A percentile compares a stretch with the other conserved stretches of the same genome.
These are phyloP conservation scores for Pteruthius melanotis DNA, from an alignment of 2,113 vertebrate species.

Conservation along the genomic window DNA sequence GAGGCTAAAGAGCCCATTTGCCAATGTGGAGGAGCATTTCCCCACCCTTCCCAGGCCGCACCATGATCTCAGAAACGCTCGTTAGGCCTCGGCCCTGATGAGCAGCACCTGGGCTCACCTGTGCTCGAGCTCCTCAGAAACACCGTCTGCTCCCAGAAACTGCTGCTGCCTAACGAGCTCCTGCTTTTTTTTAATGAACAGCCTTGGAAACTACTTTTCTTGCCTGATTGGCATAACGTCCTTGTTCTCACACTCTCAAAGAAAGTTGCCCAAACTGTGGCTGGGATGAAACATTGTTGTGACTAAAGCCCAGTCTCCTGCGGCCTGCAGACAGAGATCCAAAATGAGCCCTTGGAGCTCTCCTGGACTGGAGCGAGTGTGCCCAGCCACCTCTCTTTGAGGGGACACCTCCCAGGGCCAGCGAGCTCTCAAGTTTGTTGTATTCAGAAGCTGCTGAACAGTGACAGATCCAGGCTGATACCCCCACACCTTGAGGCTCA, in stretches of 20 bases:
- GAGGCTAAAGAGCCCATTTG: not conserved
- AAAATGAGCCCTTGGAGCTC: not conserved
- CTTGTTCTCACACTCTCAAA: too few species aligned
- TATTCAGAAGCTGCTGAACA: accelerated
- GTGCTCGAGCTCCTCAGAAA: not conserved
- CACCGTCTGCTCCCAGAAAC: not conserved
- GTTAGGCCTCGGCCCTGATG: not conserved
- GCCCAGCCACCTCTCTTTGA: not conserved
- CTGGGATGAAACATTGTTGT: not conserved
- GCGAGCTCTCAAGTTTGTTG: accelerated
- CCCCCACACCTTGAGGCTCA: not conserved
- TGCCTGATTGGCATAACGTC: too few species aligned
- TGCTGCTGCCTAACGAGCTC: not conserved
- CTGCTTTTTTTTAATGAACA: too few species aligned
- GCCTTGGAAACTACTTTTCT: too few species aligned
- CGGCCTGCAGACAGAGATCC: accelerated
- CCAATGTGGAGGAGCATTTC: not conserved
- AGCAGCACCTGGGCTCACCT: not conserved
- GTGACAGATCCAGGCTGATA: accelerated
- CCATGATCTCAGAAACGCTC: accelerated
- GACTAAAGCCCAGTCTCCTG: accelerated
- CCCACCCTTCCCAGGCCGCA: accelerated
- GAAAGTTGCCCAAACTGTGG: not conserved
- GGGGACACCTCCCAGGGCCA: not conserved
- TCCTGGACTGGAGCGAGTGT: not conserved